Base-by-base conservation (phyloP, 2,888 invertebrate genomes). In the Omphaloscelis lunosa region DNA sequence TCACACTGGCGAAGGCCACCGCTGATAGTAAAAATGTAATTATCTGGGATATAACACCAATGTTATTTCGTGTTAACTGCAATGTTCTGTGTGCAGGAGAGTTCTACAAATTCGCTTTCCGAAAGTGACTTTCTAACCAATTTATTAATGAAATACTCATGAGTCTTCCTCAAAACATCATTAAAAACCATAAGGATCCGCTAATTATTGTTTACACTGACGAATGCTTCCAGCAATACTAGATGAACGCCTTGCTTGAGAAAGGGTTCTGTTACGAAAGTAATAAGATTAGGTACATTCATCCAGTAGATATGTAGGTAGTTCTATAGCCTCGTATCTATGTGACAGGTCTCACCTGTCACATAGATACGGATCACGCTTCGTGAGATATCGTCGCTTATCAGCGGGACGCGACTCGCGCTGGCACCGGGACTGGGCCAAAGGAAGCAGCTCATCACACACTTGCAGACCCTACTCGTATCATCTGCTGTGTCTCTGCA, bases 341-440 rank as follows among this genome's bases (percentile, higher is more conserved):
- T 68, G 71, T 72, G 81, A 68, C 88, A 85, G 80, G 77, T 86
- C n/a, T n/a, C n/a, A n/a, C n/a, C n/a, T n/a, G n/a, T n/a, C n/a
- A n/a, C n/a, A n/a, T n/a, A n/a, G n/a, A n/a, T n/a, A n/a, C 61
- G 67, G 63, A 72, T 58, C 75, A 67, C 56, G 69, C 58, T 51
- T 59, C 17, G 73, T 20, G 48, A 58, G 72, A 73, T 73, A 76
- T 56, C 73, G 81, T 61, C 77, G 76, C 76, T 78, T 78, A 72
- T 76, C 80, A 58, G 63, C 51, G 72, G 7, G 67, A 29, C 75
- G 61, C 73, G 56, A 0, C 27, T 53, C 41, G n/a, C 51, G 27
- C 65, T 23, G 79, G 53, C 56, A 76, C 56, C 41, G 79, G 4
- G 72, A 75, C 62, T 56, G 79, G 4, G 72, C 65, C 75, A 75